These are phyloP conservation scores for Neolamprologus fasciatus DNA, from an alignment of 2,113 vertebrate genomes.

Conservation along the genomic window DNA sequence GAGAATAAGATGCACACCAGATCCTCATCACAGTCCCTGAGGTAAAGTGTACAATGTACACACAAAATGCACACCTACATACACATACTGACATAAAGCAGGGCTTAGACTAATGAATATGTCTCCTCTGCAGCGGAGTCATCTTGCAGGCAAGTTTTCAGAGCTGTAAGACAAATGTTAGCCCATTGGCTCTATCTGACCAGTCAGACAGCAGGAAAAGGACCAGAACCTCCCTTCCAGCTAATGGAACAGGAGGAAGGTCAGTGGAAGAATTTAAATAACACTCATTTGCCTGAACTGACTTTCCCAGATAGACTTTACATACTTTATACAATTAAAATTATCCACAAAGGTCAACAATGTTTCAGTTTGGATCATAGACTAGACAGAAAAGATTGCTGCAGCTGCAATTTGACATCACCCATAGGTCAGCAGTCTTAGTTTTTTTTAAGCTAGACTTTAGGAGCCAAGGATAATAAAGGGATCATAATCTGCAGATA, in stretches of 20 bases:
- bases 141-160: constrained; percentile 85
- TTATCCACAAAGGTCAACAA: neutral
- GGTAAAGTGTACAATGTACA: constrained; percentile 5
- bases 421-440: neutral
- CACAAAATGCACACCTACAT: no score
- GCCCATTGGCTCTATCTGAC: constrained; percentile 76
- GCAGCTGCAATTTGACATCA: neutral
- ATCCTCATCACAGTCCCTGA: constrained; percentile 67
- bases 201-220: constrained; percentile 82
- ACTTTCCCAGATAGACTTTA: neutral
- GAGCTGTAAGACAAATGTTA: constrained; percentile 75
- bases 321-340: neutral
- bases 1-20: constrained; percentile 75
- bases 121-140: constrained; percentile 65
- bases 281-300: neutral
- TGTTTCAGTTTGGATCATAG: neutral
- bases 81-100: neutral
- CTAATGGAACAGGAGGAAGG: constrained; percentile 49
- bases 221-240: constrained; percentile 72
- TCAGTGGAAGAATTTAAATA: constrained; percentile 6
- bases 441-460: neutral
- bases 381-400: neutral
- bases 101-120: neutral
- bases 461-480: neutral
- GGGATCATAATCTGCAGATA: neutral